Evolutionary conservation across 1,140 invertebrate genomes (phyloP).

Genomic region (Cherax quadricarinatus): DNA sequence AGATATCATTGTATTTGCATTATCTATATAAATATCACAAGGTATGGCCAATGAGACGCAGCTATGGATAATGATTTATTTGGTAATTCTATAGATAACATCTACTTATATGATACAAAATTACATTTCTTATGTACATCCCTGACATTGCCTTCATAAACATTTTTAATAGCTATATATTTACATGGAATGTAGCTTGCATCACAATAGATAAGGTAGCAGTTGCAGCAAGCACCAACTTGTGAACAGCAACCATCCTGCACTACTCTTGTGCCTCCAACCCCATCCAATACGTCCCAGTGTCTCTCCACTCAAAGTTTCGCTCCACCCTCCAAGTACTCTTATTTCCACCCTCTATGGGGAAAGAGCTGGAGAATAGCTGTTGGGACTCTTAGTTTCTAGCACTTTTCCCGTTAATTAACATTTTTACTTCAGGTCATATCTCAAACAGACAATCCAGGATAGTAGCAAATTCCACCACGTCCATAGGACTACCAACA

Average conservation of each 20-base stretch:
- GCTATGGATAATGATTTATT: constrained; percentile 55
- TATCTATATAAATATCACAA: too few species aligned
- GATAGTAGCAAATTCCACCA: too few species aligned
- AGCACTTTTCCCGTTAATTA: too few species aligned
- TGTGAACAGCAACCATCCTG: background rate
- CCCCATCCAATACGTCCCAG: background rate
- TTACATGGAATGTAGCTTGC: constrained; percentile 62
- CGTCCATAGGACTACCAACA: too few species aligned
- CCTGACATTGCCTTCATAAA: constrained; percentile 57
- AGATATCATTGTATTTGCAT: background rate
- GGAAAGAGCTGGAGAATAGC: too few species aligned
- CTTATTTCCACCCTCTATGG: background rate
- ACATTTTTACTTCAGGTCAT: too few species aligned
- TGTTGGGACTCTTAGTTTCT: too few species aligned
- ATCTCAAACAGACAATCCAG: too few species aligned
- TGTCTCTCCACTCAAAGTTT: background rate
- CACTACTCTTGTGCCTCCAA: background rate
- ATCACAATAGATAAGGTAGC: constrained; percentile 29
- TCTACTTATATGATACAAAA: constrained; percentile 66
- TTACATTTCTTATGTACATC: constrained; percentile 69
- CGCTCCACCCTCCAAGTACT: background rate
- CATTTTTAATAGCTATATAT: constrained; percentile 45
- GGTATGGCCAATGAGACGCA: background rate
- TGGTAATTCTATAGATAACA: constrained; percentile 62
- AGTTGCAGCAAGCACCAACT: background rate